Evolutionary conservation across 2,888 invertebrate genomes (phyloP), one percentile per base, ranked within the genome.

Genomic region (Pardosa pseudoannulata): DNA sequence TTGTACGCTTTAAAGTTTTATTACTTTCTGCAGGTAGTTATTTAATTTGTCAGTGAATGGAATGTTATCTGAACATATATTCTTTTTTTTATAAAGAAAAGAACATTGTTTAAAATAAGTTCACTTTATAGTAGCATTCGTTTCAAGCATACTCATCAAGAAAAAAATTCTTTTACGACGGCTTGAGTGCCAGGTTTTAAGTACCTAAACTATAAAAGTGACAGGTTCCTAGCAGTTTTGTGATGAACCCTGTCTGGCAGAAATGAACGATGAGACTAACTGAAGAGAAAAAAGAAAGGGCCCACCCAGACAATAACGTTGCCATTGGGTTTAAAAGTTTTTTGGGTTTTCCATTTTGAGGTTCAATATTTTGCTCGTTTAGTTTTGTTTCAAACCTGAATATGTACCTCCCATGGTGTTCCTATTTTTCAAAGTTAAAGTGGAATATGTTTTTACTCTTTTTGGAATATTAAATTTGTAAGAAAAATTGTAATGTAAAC

Each of bases 251-350:
- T 36, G 36, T 67, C 36, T 36, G 31, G 28, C 19, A 32, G 67
- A 36, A 19, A 67, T 67, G 67, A 67, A 67, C 32, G 67, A 67
- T 67, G 67, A 27, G 65, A 19, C 6, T 31, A 16, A 13, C 29
- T 13, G 67, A 67, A 16, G 19, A 0, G 5, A n/a, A 67, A 32
- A 32, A 67, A 56, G 23, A 56, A 56, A 23, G 23, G n/a, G 67
- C 67, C 67, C 67, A 67, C 67, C 67, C 67, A 67, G 36, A 67
- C 36, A 19, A 67, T 67, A 67, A 67, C 19, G 56, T 23, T 23
- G 23, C 19, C 16, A 56, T 56, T 56, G 1, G 16, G 56, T 56
- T 56, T 11, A 16, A 46, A 46, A 46, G 46, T 46, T n/a, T n/a
- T n/a, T 46, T 16, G 19, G 56, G 1, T 56, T 56, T 56, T 56